phyloP scores from a whole-genome alignment of 1,140 invertebrate genomes.

The Ptiloglossa arizonensis region DNA sequence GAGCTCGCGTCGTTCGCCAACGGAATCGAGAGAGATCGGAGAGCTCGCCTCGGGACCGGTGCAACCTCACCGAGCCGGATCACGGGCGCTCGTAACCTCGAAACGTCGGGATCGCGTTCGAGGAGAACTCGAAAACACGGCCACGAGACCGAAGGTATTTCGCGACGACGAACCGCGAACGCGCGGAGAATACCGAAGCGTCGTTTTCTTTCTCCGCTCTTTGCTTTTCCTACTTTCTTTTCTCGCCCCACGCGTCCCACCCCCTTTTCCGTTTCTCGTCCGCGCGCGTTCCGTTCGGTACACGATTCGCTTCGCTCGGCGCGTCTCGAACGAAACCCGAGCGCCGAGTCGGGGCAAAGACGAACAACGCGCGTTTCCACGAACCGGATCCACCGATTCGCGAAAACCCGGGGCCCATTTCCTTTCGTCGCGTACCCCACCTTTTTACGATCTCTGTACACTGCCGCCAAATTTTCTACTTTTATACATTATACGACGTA shows the following conservation, averaged over 20 bases:
- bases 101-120: neutral
- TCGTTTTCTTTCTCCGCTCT: constrained; percentile 29
- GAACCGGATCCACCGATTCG: constrained; percentile 27
- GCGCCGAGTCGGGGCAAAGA: too few species aligned
- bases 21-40: constrained; percentile 11
- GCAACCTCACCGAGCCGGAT: too few species aligned
- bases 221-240: too few species aligned
- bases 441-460: constrained; percentile 62
- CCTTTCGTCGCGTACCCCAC: constrained; percentile 61
- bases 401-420: constrained; percentile 53
- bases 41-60: neutral
- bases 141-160: constrained; percentile 30
- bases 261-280: too few species aligned
- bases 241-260: too few species aligned
- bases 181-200: constrained; percentile 35
- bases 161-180: constrained; percentile 24
- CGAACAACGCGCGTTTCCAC: neutral
- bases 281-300: constrained; percentile 26
- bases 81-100: too few species aligned
- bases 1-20: constrained; percentile 51
- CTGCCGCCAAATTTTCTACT: constrained; percentile 79
- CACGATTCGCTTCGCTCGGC: constrained; percentile 46
- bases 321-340: too few species aligned
- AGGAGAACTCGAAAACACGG: neutral
- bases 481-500: constrained; percentile 75